Evolutionary conservation across 2,888 invertebrate species (phyloP), one percentile per base, ranked within the genome.

Genomic region (Heterodera filipjevi): DNA sequence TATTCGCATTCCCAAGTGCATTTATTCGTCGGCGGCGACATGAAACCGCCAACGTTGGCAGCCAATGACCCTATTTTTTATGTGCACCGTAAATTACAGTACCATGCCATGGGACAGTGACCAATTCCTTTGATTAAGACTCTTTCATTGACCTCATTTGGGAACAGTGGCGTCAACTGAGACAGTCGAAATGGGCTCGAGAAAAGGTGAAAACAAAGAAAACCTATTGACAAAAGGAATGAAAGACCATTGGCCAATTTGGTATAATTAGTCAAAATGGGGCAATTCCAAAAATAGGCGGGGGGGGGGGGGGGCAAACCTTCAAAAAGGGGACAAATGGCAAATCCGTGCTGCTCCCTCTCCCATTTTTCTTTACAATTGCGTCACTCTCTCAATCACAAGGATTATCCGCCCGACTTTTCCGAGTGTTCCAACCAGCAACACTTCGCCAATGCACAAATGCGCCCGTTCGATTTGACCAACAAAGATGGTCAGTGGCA

Each of bases 21-120:
- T 77, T 80, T 88, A 33, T 88, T 85, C 83, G 84, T 87, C 59
- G 88, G 88, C 32, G 88, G 88, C 12, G 88, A 88, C 75, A 88
- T 88, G 88, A 86, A 87, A 64, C 80, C 79, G 35, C 80, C 78
- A 44, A 79, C 79, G 22, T 33, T 59, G 68, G 64, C 49, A 44
- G 80, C 71, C 2, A 80, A 80, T n/a, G 80, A 80, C 66, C 80
- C 80, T 2, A 59, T 80, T 35, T 80, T 80, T 39, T 80, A 76
- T 44, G 39, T 80, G 46, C 80, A 81, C 12, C 80, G 73, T 73
- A 73, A 76, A 33, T 27, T 49, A 2, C 19, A 10, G 22, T 27
- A 32, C 3, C 16, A 72, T 53, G 46, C 14, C 44, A 59, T 66
- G n/a, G 85, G 12, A 85, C 73, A 87, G 86, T 72, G 87, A 87